Evolutionary conservation across 2,113 vertebrate genomes (phyloP).

Genomic region (Athene cunicularia): DNA sequence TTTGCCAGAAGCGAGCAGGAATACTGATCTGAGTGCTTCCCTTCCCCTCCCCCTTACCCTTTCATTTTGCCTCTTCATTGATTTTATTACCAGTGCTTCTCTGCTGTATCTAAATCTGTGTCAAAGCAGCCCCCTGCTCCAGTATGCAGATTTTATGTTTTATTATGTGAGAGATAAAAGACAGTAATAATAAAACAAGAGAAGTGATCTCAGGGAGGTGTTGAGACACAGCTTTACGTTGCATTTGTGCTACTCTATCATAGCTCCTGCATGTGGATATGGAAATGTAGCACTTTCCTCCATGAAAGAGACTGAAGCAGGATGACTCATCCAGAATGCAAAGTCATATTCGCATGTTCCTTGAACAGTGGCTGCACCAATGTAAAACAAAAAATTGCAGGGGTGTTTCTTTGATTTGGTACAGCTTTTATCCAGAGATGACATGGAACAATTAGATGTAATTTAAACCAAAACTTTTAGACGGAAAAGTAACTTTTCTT

Average conservation of each 20-base stretch:
- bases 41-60: not conserved
- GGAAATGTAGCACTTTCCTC: not conserved
- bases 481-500: not conserved
- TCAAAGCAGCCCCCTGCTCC: not conserved
- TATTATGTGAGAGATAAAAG: slow-evolving; percentile 14
- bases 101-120: slow-evolving; percentile 37
- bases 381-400: not conserved
- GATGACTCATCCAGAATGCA: slow-evolving; percentile 26
- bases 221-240: not conserved
- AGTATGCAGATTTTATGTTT: slow-evolving; percentile 22
- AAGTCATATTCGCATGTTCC: not conserved
- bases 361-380: not conserved
- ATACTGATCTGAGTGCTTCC: not conserved
- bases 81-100: slow-evolving; percentile 44
- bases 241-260: not conserved
- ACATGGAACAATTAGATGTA: not conserved
- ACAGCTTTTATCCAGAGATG: not conserved
- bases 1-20: slow-evolving; percentile 6
- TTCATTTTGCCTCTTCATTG: slow-evolving; percentile 55
- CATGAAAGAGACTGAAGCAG: not conserved
- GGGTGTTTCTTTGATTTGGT: slow-evolving; percentile 22
- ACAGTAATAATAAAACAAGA: not conserved
- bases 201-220: not conserved
- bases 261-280: not conserved
- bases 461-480: not conserved